Base-by-base conservation (phyloP, 2,888 invertebrate species). In the Scaptomyza tumidula region DNA sequence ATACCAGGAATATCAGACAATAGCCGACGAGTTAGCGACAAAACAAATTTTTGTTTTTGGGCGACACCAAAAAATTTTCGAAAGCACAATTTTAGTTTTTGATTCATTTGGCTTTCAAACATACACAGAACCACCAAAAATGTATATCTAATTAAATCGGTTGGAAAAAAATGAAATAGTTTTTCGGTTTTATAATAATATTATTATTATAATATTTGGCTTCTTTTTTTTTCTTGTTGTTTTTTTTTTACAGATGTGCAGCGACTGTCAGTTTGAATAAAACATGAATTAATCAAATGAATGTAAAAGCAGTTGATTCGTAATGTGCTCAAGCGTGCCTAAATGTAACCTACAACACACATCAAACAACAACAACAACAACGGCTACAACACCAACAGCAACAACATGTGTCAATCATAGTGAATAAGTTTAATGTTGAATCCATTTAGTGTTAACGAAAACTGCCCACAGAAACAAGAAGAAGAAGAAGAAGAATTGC, bases 1-100 rank as follows among this genome's bases (percentile, higher is more conserved):
- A 64, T 65, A 53, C 57, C 56, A 61, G 35, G 61, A 68, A 65
- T 71, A 65, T 71, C 71, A 68, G 83, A 80, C 80, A 80, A 72
- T 83, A 71, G 78, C 60, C 55, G 49, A 60, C 48, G 48, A 60
- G 43, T 60, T 45, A 44, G 53, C 50, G 46, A 59, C 75, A 73
- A 78, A 77, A 64, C 0, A 77, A 63, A 72, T 56, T 60, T 72
- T 69, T 39, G n/a, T 37, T 56, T 56, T 76, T 65, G 41, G 75
- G 64, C 53, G 78, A 59, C 62, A 33, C 10, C 9, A 60, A 68
- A 60, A 69, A 75, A 39, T 39, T 83, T 80, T 80, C 64, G 57
- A 74, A 66, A 80, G 62, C 61, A 58, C 58, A 54, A 66, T 57
- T 61, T 69, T 50, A 33, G 31, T 53, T 45, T 53, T 62, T 58